phyloP scores from a whole-genome alignment of 1,140 invertebrate genomes.

The Drosophila tsacasi region DNA sequence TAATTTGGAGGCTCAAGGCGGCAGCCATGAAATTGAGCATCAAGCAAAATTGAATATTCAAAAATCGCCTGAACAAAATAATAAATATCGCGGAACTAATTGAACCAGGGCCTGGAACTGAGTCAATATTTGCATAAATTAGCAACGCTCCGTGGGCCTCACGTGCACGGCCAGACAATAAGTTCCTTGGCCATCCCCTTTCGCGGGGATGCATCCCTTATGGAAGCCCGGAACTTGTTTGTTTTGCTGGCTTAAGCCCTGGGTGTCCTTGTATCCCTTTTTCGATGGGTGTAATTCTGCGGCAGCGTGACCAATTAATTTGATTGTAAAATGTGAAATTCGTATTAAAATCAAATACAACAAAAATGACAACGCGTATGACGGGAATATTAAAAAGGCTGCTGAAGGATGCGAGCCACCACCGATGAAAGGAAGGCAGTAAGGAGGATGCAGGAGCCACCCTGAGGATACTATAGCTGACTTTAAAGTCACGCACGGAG shows the following conservation, averaged over 20 bases:
- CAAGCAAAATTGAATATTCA: slow-evolving; percentile 76
- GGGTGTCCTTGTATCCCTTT: slow-evolving; percentile 39
- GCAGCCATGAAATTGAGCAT: slow-evolving; percentile 64
- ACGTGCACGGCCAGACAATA: slow-evolving; percentile 76
- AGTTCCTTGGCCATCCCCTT: slow-evolving; percentile 33
- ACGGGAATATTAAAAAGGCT: slow-evolving; percentile 81
- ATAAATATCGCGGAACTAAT: slow-evolving; percentile 84
- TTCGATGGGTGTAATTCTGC: slow-evolving; percentile 71
- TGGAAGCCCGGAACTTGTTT: slow-evolving; percentile 50
- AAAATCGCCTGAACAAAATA: slow-evolving; percentile 74
- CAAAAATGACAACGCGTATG: slow-evolving; percentile 82
- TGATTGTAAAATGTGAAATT: slow-evolving; percentile 85
- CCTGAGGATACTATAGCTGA: slow-evolving; percentile 43
- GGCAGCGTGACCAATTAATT: slow-evolving; percentile 85
- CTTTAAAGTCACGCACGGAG: slow-evolving; percentile 81
- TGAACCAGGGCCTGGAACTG: slow-evolving; percentile 62
- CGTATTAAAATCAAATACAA: slow-evolving; percentile 85
- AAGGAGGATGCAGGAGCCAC: slow-evolving; percentile 23
- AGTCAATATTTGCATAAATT: slow-evolving; percentile 83
- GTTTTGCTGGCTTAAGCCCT: slow-evolving; percentile 74
- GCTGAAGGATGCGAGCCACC: slow-evolving; percentile 37
- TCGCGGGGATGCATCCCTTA: slow-evolving; percentile 60
- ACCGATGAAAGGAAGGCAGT: slow-evolving; percentile 21
- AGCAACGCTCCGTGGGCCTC: slow-evolving; percentile 67
- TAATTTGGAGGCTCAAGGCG: slow-evolving; percentile 68